Base-by-base conservation (phyloP, 1,140 invertebrate genomes). In the Oryctes rhinoceros region DNA sequence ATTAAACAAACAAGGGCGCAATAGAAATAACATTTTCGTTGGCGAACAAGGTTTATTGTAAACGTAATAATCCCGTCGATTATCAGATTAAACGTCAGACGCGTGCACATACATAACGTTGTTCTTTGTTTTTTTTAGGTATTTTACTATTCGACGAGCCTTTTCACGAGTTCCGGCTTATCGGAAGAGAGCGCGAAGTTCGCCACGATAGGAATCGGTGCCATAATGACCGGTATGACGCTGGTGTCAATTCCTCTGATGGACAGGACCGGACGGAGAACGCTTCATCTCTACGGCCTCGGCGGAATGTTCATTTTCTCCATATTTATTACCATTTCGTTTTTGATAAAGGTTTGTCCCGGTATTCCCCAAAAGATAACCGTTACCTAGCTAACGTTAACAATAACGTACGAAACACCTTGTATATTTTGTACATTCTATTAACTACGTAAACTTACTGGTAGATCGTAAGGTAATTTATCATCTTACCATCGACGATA, bases 301-400 rank as follows among this genome's bases (percentile, higher is more conserved):
- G 95, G 96, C 84, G 96, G 96, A 86, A 99, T 99, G 97, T 98
- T 98, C 89, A 95, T 98, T 88, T 97, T 98, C 90, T 98, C 97
- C 86, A 96, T 99, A 87, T 96, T 98, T 90, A 97, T 99, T 88
- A 98, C 97, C 81, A 98, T 99, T 89, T 87, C 86, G 80, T 87
- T 88, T 83, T 80, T 88, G 75, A 88, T 88, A 82, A 88, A 88
- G 86, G 87, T 88, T 84, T 80, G 87, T 87, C 20, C 65, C 65
- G 65, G 65, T 71, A 35, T 37, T 37, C 65, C 65, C 3, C 35
- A 18, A 7, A 30, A 30, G 24, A 71, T 59, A 71, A 2, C 65
- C 65, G 11, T 71, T 15, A 13, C 65, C 35, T 30, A 71, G 13
- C 39, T 44, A 44, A 44, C 39, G 39, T 10, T 44, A 44, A 44